Evolutionary conservation across 2,888 invertebrate genomes (phyloP).

Genomic region (Acronicta psi): DNA sequence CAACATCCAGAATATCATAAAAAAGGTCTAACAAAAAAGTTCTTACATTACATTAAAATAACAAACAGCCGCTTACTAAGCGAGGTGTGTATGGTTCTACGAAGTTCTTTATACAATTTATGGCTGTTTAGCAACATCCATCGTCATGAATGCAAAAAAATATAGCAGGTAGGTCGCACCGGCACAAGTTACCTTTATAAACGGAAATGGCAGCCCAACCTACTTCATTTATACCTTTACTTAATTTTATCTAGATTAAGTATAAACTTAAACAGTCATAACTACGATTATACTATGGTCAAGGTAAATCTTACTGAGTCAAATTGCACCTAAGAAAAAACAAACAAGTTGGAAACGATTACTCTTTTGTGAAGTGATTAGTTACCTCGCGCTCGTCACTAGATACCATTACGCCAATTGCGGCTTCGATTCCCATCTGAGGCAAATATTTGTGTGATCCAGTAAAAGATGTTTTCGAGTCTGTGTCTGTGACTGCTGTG

Average conservation of each 20-base stretch:
- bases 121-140: slow-evolving; percentile 38
- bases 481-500: too few species aligned
- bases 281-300: too few species aligned
- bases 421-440: too few species aligned
- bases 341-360: too few species aligned
- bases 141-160: slow-evolving; percentile 52
- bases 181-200: slow-evolving; percentile 29
- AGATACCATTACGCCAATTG: too few species aligned
- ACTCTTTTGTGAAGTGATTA: too few species aligned
- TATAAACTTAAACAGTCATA: too few species aligned
- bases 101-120: slow-evolving; percentile 40
- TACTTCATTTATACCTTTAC: slow-evolving; percentile 18
- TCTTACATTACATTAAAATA: slow-evolving; percentile 1
- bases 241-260: not conserved
- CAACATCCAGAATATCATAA: slow-evolving; percentile 20
- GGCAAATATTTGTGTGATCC: too few species aligned
- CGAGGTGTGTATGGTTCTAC: slow-evolving; percentile 16
- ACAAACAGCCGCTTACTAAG: slow-evolving; percentile 9
- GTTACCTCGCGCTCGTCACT: too few species aligned
- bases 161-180: slow-evolving; percentile 20
- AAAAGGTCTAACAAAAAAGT: slow-evolving; percentile 10
- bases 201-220: slow-evolving; percentile 22
- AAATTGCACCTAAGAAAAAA: too few species aligned
- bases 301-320: too few species aligned
- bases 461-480: too few species aligned